Evolutionary conservation across 2,113 vertebrate species (phyloP).

Genomic region (Salvelinus fontinalis): DNA sequence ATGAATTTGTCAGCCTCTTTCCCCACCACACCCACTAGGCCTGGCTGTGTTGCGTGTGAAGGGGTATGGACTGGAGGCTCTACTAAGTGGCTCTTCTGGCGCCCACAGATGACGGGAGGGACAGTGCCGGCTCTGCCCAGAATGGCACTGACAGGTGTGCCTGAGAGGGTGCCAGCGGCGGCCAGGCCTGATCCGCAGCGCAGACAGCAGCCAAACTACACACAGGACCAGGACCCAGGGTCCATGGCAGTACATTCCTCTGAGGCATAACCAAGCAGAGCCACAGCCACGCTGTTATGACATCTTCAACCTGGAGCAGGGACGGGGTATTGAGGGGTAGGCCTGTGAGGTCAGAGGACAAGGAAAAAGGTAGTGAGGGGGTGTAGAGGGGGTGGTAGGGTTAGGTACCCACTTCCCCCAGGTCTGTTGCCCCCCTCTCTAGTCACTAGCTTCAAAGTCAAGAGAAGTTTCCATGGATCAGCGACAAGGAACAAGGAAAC

Average conservation of each 20-base stretch:
- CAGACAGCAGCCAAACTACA: constrained; percentile 37
- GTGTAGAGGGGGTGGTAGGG: not conserved
- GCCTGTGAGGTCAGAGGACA: constrained; percentile 29
- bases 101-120: constrained; percentile 26
- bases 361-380: constrained; percentile 1
- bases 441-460: constrained; percentile 22
- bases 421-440: not conserved
- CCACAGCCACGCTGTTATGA: constrained; percentile 32
- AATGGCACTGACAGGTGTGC: constrained; percentile 68
- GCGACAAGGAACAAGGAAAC: constrained; percentile 28
- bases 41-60: constrained; percentile 4
- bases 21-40: not conserved
- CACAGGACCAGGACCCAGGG: constrained; percentile 4
- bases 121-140: constrained; percentile 24
- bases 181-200: constrained; percentile 32
- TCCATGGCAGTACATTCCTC: constrained; percentile 41
- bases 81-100: constrained; percentile 3
- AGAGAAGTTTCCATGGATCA: constrained; percentile 36
- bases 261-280: constrained; percentile 41
- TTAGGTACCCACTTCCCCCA: constrained; percentile 1
- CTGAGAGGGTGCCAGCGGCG: constrained; percentile 31
- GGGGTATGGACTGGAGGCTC: not conserved
- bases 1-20: not conserved
- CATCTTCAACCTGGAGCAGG: constrained; percentile 42
- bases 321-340: constrained; percentile 14